Conservation (phyloP, 2,888 invertebrate species). For the Conistra vaccinii region DNA sequence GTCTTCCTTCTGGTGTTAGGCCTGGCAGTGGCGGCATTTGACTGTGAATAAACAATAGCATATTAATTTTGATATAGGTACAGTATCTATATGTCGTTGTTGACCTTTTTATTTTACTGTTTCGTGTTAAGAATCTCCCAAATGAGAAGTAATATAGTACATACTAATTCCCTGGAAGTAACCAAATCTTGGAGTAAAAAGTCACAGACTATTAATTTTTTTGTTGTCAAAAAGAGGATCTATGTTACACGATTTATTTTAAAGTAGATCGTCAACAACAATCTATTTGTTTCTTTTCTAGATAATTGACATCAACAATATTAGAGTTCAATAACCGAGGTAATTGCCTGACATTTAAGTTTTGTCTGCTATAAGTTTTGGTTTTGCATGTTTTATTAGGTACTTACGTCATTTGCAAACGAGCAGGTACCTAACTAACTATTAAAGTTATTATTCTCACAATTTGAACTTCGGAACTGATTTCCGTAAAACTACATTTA, state of each 20-base stretch:
- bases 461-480: not conserved
- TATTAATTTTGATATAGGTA: not conserved
- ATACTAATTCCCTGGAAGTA: not conserved
- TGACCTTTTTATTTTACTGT: not conserved
- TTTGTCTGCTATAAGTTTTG: not conserved
- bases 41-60: conserved; percentile 84
- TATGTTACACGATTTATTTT: not conserved
- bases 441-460: not conserved
- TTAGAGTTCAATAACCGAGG: not conserved
- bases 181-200: not conserved
- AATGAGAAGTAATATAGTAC: not conserved
- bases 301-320: not conserved
- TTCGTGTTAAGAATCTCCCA: not conserved
- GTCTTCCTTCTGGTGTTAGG: conserved; percentile 94
- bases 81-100: not conserved
- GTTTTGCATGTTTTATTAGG: not conserved
- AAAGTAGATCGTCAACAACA: no score
- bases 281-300: not conserved
- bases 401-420: not conserved
- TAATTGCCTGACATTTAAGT: no score
- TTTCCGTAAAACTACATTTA: not conserved
- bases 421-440: not conserved
- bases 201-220: not conserved
- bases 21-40: conserved; percentile 95
- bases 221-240: not conserved